Evolutionary conservation across 2,113 vertebrate genomes (phyloP).

Genomic region (Rousettus leschenaultii): DNA sequence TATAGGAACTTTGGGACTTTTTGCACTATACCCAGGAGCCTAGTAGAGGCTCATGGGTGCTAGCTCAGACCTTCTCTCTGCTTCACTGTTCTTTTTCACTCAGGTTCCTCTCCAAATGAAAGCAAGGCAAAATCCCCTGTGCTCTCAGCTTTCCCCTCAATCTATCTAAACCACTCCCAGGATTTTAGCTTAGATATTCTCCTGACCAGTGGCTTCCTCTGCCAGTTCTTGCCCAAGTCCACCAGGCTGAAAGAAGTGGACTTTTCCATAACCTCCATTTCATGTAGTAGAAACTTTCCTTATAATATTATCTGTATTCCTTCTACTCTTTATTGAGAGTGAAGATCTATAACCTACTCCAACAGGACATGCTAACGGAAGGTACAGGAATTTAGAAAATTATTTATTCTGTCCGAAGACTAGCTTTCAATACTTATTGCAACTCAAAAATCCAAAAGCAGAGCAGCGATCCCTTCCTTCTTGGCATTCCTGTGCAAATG

Average conservation of each 20-base stretch:
- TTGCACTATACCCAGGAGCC: neutral
- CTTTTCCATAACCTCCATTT: neutral
- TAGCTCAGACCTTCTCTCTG: neutral
- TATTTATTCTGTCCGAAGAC: neutral
- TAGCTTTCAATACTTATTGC: neutral
- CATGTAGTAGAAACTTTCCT: neutral
- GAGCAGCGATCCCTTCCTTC: neutral
- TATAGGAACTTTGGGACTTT: neutral
- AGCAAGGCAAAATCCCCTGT: neutral
- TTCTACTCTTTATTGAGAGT: neutral
- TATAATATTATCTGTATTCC: neutral
- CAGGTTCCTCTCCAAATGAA: neutral
- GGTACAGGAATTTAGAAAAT: neutral
- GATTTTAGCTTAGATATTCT: neutral
- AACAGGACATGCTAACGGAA: neutral
- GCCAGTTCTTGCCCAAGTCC: neutral
- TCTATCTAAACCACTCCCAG: neutral
- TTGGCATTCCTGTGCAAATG: neutral
- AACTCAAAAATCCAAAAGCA: neutral
- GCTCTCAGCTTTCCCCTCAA: neutral
- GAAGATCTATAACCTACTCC: neutral
- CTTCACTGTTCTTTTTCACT: neutral
- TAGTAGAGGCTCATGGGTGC: neutral
- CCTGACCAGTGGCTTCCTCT: neutral
- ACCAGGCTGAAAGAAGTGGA: neutral